These are phyloP conservation scores for Choloepus didactylus DNA, from an alignment of 2,797 vertebrate species.

Conservation along the genomic window DNA sequence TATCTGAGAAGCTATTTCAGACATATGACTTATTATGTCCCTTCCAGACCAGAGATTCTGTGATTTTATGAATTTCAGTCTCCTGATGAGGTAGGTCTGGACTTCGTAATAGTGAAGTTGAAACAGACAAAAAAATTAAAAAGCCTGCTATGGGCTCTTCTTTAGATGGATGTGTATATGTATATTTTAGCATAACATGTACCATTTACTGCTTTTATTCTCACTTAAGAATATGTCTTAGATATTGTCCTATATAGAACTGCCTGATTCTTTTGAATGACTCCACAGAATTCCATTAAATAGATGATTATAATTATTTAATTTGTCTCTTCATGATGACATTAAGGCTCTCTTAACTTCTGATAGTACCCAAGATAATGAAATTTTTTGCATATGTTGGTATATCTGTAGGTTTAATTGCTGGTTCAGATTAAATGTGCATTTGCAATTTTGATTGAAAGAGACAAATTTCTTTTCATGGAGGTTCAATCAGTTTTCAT, in stretches of 20 bases:
- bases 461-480: neutral
- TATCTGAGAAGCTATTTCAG: neutral
- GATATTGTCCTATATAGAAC: neutral
- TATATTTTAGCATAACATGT: neutral
- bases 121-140: slow-evolving; percentile 15
- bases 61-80: neutral
- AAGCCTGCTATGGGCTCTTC: neutral
- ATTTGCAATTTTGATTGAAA: slow-evolving; percentile 54
- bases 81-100: neutral
- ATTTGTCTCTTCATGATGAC: neutral
- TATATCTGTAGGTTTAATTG: neutral
- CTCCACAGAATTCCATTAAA: neutral
- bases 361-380: neutral
- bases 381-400: neutral
- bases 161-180: neutral
- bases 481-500: neutral
- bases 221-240: neutral
- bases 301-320: neutral
- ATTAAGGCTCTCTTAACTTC: slow-evolving; percentile 2
- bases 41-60: neutral
- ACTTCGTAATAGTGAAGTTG: slow-evolving; percentile 33
- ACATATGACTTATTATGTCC: neutral
- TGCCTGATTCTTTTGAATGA: slow-evolving; percentile 49
- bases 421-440: neutral
- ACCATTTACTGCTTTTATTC: neutral